Percentiles rank a stretch among this genome's conserved stretches.
Conservation (phyloP, 2,797 vertebrate species). For the Malurus leucopterus region DNA sequence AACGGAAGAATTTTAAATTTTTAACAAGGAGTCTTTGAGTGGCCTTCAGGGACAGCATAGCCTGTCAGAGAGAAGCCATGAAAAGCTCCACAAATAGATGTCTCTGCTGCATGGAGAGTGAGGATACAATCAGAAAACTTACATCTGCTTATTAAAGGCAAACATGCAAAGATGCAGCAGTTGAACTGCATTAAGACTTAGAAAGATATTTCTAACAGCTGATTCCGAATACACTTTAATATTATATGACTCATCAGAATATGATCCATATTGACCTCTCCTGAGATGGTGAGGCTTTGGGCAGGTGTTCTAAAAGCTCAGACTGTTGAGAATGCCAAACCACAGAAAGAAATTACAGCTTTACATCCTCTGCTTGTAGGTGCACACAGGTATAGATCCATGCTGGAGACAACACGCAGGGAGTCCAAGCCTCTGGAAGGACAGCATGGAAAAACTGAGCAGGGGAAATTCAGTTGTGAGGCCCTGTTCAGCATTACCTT, state of each 20-base stretch:
- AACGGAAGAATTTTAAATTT: background rate
- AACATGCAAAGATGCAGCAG: background rate
- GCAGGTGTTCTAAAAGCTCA: background rate
- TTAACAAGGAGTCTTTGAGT: background rate
- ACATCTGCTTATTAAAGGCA: background rate
- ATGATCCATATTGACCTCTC: background rate
- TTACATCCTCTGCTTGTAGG: background rate
- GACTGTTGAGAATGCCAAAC: background rate
- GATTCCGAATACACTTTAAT: background rate
- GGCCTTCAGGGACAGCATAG: background rate
- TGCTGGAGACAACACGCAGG: background rate
- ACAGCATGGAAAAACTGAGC: accelerated
- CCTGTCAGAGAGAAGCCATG: background rate
- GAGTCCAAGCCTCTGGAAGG: background rate
- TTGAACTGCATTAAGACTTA: background rate
- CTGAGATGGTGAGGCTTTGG: background rate
- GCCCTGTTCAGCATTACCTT: background rate
- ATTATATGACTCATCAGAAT: background rate
- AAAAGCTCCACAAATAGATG: background rate
- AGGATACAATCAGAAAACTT: background rate
- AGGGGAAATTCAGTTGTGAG: background rate
- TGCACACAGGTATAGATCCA: background rate
- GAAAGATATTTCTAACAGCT: background rate
- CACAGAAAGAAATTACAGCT: background rate
- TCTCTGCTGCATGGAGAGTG: background rate